Evolutionary conservation across 2,797 vertebrate genomes (phyloP), one percentile per base, ranked within the genome.

Genomic region (Aratinga solstitialis): DNA sequence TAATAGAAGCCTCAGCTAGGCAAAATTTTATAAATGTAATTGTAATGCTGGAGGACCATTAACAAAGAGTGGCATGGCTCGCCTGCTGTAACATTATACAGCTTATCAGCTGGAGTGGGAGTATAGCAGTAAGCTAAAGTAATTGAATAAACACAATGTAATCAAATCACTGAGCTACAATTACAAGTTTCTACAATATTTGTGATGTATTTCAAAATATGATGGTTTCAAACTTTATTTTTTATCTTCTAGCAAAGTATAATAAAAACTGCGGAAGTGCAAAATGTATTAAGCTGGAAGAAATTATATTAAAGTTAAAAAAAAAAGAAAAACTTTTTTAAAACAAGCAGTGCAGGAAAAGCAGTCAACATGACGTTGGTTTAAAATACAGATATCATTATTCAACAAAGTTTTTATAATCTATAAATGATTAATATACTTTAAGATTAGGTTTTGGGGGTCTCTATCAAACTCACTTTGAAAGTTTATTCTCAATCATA

Each of bases 121-220:
- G n/a, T 71, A 74, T 42, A 91, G 74, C 43, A 82, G 53, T 75
- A 65, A 82, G 34, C 20, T 83, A 80, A 82, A 93, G 63, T 91
- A 96, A 93, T 88, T 94, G 69, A 96, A 96, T 94, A 93, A 96
- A 91, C 51, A 75, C 38, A 82, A n/a, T 56, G 30, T 61, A 95
- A 96, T 92, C 75, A 94, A 94, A 92, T 96, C 76, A 84, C 65
- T 79, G 63, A 82, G 40, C 51, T 92, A 82, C 82, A 89, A 56
- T 86, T 94, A 77, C 48, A 86, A 19, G 23, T 89, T 94, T 91
- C 81, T 86, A 77, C 79, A 90, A 69, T 84, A 94, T 47, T 78
- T 75, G 27, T 76, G 50, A 61, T 80, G 32, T 34, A 77, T 89
- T 97, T 94, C 48, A 95, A 90, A 93, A 79, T 77, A 66, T 1